Conservation (phyloP, 2,888 invertebrate genomes). For the Operophtera brumata region DNA sequence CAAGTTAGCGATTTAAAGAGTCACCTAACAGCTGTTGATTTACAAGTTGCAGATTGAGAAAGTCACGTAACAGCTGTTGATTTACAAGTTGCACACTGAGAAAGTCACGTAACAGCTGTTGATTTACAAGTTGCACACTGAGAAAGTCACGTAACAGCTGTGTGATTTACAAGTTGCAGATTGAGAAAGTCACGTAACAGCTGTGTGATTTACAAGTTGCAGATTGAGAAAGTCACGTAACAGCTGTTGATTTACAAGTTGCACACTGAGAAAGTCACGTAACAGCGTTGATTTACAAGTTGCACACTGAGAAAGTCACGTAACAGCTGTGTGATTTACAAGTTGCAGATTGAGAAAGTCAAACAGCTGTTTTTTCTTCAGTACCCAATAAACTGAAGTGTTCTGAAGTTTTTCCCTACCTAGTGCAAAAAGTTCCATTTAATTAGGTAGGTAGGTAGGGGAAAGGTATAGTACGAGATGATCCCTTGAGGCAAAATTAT, state of each 20-base stretch:
- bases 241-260: neutral
- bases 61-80: slow-evolving; percentile 1
- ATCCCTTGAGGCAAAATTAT: too few relatives aligned
- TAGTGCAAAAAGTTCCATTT: too few relatives aligned
- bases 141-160: slow-evolving; percentile 1
- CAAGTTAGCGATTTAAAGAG: neutral
- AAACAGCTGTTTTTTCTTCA: too few relatives aligned
- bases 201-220: neutral
- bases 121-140: neutral
- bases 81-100: neutral
- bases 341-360: neutral
- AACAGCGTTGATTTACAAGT: slow-evolving; percentile 1
- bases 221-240: neutral
- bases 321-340: slow-evolving; percentile 2
- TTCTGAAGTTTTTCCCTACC: too few relatives aligned
- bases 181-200: too few relatives aligned
- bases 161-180: too few relatives aligned
- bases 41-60: neutral
- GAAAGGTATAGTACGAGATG: too few relatives aligned
- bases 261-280: neutral
- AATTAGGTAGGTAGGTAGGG: too few relatives aligned
- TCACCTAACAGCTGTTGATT: slow-evolving; percentile 4
- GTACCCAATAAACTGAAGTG: too few relatives aligned
- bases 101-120: slow-evolving; percentile 1
- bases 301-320: neutral